A percentile compares a stretch with the other conserved stretches of the same genome.
Evolutionary conservation across 2,797 vertebrate genomes (phyloP).

Genomic region (Sebastes aleutianus): DNA sequence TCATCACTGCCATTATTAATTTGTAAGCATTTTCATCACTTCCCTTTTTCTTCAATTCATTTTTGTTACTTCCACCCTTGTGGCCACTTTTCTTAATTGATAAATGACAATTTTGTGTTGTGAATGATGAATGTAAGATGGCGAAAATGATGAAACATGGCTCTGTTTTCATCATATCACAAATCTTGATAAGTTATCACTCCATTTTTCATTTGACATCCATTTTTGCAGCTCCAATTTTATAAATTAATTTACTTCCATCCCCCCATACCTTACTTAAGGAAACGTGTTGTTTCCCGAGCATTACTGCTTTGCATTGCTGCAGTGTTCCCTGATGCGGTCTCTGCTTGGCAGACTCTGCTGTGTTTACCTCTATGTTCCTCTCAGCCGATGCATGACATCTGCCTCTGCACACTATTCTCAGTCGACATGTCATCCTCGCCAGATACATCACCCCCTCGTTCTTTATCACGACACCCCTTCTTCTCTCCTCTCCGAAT

Average conservation of each 20-base stretch:
- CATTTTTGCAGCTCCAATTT: too few species aligned
- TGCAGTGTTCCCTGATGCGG: background rate
- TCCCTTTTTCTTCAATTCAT: too few species aligned
- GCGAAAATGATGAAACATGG: too few species aligned
- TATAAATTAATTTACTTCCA: too few species aligned
- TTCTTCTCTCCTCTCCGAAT: background rate
- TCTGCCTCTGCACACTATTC: slow-evolving; percentile 68
- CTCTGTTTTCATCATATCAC: too few species aligned
- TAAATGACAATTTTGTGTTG: accelerated
- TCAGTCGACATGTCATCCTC: slow-evolving; percentile 23
- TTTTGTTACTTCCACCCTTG: too few species aligned
- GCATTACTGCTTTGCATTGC: background rate
- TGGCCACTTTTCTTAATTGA: too few species aligned
- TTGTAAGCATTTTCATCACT: too few species aligned
- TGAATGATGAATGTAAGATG: too few species aligned
- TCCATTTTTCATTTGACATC: too few species aligned
- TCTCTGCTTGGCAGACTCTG: slow-evolving; percentile 1
- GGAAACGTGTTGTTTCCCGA: background rate
- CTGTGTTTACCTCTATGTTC: slow-evolving; percentile 35
- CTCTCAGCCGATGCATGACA: slow-evolving; percentile 42
- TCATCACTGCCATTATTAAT: too few species aligned
- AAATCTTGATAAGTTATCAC: too few species aligned
- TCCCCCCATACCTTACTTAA: background rate
- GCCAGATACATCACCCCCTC: slow-evolving; percentile 2
- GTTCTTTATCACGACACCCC: slow-evolving; percentile 17